Evolutionary conservation across 2,797 vertebrate genomes (phyloP).

Genomic region (Cossypha heuglini): DNA sequence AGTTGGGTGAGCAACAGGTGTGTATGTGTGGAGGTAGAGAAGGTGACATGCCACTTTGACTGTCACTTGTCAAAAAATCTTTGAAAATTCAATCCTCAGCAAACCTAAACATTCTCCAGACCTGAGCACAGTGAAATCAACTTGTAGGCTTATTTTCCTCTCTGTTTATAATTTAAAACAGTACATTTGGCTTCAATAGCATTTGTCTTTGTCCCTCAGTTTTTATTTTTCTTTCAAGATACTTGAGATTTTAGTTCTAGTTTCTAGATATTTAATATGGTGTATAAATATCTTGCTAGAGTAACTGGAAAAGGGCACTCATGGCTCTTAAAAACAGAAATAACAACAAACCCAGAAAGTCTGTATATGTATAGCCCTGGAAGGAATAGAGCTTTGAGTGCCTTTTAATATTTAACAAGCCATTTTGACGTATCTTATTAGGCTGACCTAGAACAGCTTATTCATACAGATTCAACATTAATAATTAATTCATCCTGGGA

Average conservation of each 20-base stretch:
- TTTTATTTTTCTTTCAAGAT: background rate
- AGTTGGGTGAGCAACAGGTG: background rate
- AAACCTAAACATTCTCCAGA: background rate
- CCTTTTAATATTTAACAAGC: conserved; percentile 45
- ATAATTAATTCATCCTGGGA: conserved; percentile 14
- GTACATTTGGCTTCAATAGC: background rate
- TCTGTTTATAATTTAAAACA: background rate
- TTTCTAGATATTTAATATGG: background rate
- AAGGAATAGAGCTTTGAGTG: background rate
- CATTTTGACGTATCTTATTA: background rate
- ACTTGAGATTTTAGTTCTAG: background rate
- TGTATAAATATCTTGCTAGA: background rate
- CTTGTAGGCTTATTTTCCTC: background rate
- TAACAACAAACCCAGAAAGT: background rate
- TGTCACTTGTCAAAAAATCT: background rate
- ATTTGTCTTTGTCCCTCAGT: background rate
- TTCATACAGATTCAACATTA: background rate
- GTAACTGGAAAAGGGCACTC: background rate
- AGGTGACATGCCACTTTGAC: accelerated
- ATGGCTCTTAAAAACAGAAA: background rate
- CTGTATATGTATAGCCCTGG: background rate
- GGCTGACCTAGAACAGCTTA: background rate
- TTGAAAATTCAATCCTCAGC: background rate
- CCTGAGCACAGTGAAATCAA: background rate
- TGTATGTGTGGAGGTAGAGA: background rate